Percentiles rank a stretch among this genome's conserved stretches.
These are phyloP conservation scores for Steromphala cineraria DNA, from an alignment of 2,888 invertebrate species.

Conservation along the genomic window DNA sequence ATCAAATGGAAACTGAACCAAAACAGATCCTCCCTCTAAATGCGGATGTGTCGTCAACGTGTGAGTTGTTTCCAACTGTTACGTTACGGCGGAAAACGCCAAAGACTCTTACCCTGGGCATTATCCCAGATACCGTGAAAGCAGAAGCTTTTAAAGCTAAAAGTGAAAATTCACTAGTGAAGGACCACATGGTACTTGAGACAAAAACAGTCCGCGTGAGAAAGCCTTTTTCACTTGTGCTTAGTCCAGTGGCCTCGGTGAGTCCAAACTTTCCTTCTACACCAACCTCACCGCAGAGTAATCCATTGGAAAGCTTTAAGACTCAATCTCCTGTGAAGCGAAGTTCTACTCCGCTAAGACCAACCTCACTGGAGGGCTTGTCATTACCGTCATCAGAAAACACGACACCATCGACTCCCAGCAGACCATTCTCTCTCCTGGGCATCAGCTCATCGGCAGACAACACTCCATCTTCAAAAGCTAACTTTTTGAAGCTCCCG, in stretches of 20 bases:
- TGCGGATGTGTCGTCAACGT: not conserved
- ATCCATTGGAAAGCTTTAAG: slow-evolving; percentile 4
- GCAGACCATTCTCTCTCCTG: not conserved
- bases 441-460: not conserved
- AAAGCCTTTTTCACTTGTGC: slow-evolving; percentile 26
- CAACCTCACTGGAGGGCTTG: slow-evolving; percentile 8
- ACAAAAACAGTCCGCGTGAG: not conserved
- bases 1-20: not conserved
- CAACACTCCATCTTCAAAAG: not conserved
- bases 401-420: not conserved
- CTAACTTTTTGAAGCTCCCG: not conserved
- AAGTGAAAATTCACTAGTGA: not conserved
- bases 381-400: not conserved
- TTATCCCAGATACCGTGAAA: not conserved
- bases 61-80: not conserved
- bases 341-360: not conserved
- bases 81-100: not conserved
- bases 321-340: not conserved
- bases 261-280: slow-evolving; percentile 8
- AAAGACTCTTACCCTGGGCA: not conserved
- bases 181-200: slow-evolving; percentile 11
- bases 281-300: not conserved
- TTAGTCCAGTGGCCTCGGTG: slow-evolving; percentile 35
- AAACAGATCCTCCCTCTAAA: not conserved
- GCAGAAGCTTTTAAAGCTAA: not conserved